Evolutionary conservation across 2,888 invertebrate genomes (phyloP), one percentile per base, ranked within the genome.

Genomic region (Tuta absoluta): DNA sequence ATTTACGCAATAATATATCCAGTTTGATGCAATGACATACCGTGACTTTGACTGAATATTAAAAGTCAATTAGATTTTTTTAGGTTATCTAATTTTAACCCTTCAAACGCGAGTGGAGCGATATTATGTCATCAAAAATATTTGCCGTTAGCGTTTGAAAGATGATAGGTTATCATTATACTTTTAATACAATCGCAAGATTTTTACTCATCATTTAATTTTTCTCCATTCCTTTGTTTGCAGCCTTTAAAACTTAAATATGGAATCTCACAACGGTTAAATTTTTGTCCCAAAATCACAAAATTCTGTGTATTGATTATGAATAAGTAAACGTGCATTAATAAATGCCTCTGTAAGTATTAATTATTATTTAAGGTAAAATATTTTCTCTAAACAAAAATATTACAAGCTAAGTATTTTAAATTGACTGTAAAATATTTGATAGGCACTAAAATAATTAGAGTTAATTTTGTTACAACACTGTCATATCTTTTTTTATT

Each of bases 391-490:
- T 17, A 56, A 56, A 28, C n/a, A 28, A 53, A 56, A 37, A 58
- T 17, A 58, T 53, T 53, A 23, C 23, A 49, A 49, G 49, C 49
- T 49, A 49, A 4, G 8, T 19, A 49, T 48, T 48, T 48, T 5
- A 41, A 48, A 48, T 48, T 48, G 48, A 49, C 49, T 49, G 49
- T 23, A 49, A 53, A 53, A 53, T 12, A 53, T 23, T 19, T 49
- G 49, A 21, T 45, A 45, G 45, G 45, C 45, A n/a, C 45, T 45
- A 45, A 45, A 45, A n/a, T 41, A 45, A n/a, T 45, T 17, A n/a
- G 7, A n/a, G 45, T n/a, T 41, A 41, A n/a, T 45, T 45, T 45
- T 45, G 17, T n/a, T 17, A 41, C n/a, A 17, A 33, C 33, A 33
- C 33, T 45, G 14, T 45, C 17, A 7, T 45, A 45, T 45, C 17